Evolutionary conservation across 1,140 invertebrate species (phyloP), one percentile per base, ranked within the genome.

Genomic region (Lordiphosa mommai): DNA sequence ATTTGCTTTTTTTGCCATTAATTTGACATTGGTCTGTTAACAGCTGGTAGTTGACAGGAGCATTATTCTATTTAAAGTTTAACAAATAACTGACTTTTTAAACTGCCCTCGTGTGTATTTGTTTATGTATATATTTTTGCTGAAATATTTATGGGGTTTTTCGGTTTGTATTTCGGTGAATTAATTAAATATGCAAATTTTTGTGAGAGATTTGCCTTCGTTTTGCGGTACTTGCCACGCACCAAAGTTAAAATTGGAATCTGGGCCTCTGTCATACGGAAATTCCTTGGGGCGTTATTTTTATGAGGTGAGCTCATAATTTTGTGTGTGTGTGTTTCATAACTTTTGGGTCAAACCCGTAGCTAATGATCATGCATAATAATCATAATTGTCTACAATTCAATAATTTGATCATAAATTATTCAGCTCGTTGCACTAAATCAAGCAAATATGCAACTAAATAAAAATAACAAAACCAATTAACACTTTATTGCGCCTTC

Each of bases 401-500:
- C 20, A 23, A 76, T 73, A 65, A 84, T 84, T 77, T 77, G 56
- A 64, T 61, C 59, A 77, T 72, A 77, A 84, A 84, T 84, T 77
- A 84, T 59, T 59, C 77, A 61, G 61, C 44, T 63, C 61, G 56
- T 48, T 74, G 74, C 76, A 74, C 76, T 80, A 80, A 80, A 82
- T 82, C 72, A 84, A 72, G 77, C 77, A 36, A 51, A 64, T 20
- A 38, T 67, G 64, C 12, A 37, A 2, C 32, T 13, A 30, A 46
- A 33, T 44, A 46, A 9, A 57, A 80, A 82, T 80, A 66, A 44
- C 41, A 84, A 82, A 84, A 84, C 77, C 82, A 84, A 84, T 84
- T 84, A 84, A 84, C 77, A 77, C 77, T 84, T 66, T 66, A 80
- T 84, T 82, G 77, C 72, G 59, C 48, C 77, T 84, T 84, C 72